Percentiles rank a stretch among this genome's conserved stretches.
These are phyloP conservation scores for Zosterops hypoxanthus DNA, from an alignment of 2,113 vertebrate genomes.

Conservation along the genomic window DNA sequence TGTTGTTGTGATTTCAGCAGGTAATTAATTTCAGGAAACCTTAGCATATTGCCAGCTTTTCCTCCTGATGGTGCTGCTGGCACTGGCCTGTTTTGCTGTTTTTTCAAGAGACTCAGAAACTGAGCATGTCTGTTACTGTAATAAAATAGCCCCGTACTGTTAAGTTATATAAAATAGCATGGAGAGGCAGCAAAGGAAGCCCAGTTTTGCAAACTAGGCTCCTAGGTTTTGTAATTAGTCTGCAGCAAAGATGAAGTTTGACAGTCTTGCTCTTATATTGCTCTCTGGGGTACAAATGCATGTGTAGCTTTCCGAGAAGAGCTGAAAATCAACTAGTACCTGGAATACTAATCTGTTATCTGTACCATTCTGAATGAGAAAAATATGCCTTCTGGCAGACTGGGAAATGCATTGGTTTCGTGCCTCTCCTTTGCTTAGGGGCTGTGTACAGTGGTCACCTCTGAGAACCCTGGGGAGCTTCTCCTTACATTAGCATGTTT, in stretches of 20 bases:
- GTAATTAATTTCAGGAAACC: background rate
- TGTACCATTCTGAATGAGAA: slow-evolving; percentile 16
- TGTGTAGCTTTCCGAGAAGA: slow-evolving; percentile 51
- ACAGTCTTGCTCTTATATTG: slow-evolving; percentile 45
- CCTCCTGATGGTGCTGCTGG: background rate
- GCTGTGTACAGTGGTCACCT: background rate
- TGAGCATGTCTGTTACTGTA: background rate
- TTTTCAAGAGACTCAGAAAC: background rate
- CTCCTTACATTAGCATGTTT: background rate
- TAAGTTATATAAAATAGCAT: background rate
- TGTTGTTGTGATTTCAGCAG: background rate
- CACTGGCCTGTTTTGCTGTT: background rate
- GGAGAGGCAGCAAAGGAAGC: background rate
- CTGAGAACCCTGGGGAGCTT: background rate
- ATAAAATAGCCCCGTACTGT: background rate
- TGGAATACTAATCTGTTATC: slow-evolving; percentile 49
- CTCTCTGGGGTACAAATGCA: slow-evolving; percentile 42
- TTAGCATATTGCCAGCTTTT: background rate
- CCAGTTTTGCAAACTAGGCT: slow-evolving; percentile 36
- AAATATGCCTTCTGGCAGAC: slow-evolving; percentile 4
- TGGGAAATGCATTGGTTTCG: background rate
- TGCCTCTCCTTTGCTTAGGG: background rate
- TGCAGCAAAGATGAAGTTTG: slow-evolving; percentile 44
- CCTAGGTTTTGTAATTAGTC: slow-evolving; percentile 63
- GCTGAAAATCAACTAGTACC: slow-evolving; percentile 49